Evolutionary conservation across 2,888 invertebrate genomes (phyloP), one percentile per base, ranked within the genome.

Genomic region (Nezara viridula): DNA sequence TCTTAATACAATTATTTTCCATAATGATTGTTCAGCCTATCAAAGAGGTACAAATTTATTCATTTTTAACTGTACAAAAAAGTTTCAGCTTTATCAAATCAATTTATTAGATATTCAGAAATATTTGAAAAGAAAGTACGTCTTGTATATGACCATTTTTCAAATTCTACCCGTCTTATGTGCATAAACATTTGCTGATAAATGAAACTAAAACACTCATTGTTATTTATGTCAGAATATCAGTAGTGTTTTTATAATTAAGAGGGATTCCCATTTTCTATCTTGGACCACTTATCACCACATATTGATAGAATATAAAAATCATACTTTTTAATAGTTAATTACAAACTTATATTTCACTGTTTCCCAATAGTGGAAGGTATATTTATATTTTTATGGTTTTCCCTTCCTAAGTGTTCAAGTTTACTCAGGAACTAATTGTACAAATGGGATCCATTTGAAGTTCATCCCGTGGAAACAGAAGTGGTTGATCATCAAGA

Each of bases 371-470:
- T n/a, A 47, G 14, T 44, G 21, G 81, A 81, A 81, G 81, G 81
- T 40, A 12, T 44, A 47, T 47, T n/a, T 44, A 44, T 44, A 44
- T 44, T n/a, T 77, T 44, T 77, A 19, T 40, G 40, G 7, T 40
- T 40, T 40, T 44, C n/a, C n/a, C 81, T 44, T 44, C n/a, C 44
- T 81, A 81, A n/a, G 44, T 5, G 81, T 44, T 44, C 24, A 81
- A n/a, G 81, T 44, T 47, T 66, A 88, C 88, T 91, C 91, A 91
- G 77, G 91, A 91, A 40, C 90, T 90, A 73, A 91, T 91, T 27
- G 91, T 91, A 47, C 90, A 91, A 50, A 91, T 91, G 0, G 91
- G 91, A 73, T 91, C 91, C 91, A 91, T 91, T 77, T 91, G 91
- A 21, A 91, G 91, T 19, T 91, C 91, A 81, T 91, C 90, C 16